A percentile compares a stretch with the other conserved stretches of the same genome.
Conservation (phyloP, 2,113 vertebrate species). For the Chrysemys picta region DNA sequence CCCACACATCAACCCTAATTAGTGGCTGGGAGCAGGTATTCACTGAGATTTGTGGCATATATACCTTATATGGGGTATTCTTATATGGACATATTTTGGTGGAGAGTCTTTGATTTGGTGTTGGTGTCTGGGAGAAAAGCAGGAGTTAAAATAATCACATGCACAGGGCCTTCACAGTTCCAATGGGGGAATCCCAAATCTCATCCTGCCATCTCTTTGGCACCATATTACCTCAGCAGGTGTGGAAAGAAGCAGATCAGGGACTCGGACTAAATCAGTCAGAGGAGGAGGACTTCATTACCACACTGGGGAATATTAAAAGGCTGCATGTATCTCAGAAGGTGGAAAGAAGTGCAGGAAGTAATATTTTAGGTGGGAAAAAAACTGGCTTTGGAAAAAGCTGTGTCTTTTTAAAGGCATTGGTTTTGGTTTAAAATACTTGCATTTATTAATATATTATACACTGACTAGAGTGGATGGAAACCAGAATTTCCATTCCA, state of each 20-base stretch:
- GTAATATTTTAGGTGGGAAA: background rate
- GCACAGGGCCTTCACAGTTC: background rate
- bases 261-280: background rate
- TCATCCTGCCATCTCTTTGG: background rate
- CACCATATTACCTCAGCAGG: background rate
- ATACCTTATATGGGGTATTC: too few relatives aligned
- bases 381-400: background rate
- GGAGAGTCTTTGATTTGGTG: background rate
- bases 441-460: background rate
- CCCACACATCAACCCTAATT: too few relatives aligned
- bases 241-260: background rate
- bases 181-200: background rate
- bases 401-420: background rate
- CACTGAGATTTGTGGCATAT: too few relatives aligned
- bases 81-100: too few relatives aligned
- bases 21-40: too few relatives aligned
- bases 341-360: background rate
- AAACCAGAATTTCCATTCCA: background rate
- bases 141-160: background rate
- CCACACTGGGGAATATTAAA: background rate
- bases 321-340: background rate
- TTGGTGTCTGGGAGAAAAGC: background rate
- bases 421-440: background rate
- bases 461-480: background rate
- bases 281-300: background rate